A percentile compares a stretch with the other conserved stretches of the same genome.
Conservation (phyloP, 2,888 invertebrate genomes). For the Trimorus sp. region DNA sequence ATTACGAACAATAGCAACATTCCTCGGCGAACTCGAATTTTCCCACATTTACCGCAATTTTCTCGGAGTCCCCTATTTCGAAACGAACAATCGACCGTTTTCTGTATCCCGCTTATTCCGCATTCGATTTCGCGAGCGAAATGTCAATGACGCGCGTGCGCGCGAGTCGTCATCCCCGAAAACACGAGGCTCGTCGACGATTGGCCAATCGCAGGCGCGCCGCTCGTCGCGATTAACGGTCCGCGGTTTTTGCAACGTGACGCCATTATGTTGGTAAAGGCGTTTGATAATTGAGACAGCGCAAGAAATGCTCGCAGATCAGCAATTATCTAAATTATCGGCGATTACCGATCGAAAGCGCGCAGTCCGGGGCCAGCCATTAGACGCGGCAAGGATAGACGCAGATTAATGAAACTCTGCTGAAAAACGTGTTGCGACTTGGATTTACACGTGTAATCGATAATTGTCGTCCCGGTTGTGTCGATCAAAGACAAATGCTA, state of each 20-base stretch:
- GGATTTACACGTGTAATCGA: conserved; percentile 44
- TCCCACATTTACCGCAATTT: conserved; percentile 47
- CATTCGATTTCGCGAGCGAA: conserved; percentile 24
- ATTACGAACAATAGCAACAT: conserved; percentile 43
- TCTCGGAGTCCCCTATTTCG: conserved; percentile 24
- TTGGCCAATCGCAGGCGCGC: conserved; percentile 45
- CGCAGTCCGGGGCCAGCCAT: conserved; percentile 46
- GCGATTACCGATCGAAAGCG: conserved; percentile 59
- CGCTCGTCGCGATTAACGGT: conserved; percentile 58
- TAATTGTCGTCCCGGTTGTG: conserved; percentile 34
- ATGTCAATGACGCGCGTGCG: conserved; percentile 10
- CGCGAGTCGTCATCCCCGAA: conserved; percentile 35
- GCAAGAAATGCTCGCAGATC: conserved; percentile 55
- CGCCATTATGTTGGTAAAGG: conserved; percentile 53
- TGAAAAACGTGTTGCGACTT: conserved; percentile 36
- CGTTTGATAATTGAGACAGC: conserved; percentile 63
- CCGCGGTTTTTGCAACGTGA: conserved; percentile 46
- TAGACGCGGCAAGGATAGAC: conserved; percentile 44
- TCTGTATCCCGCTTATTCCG: conserved; percentile 14
- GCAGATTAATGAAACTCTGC: conserved; percentile 41
- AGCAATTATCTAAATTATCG: conserved; percentile 60
- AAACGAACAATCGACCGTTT: conserved; percentile 40
- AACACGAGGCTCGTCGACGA: conserved; percentile 37
- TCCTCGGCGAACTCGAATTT: conserved; percentile 9
- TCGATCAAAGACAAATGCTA: neutral